A percentile compares a stretch with the other conserved stretches of the same genome.
These are phyloP conservation scores for Phengaris arion DNA, from an alignment of 2,888 invertebrate species.

Conservation along the genomic window DNA sequence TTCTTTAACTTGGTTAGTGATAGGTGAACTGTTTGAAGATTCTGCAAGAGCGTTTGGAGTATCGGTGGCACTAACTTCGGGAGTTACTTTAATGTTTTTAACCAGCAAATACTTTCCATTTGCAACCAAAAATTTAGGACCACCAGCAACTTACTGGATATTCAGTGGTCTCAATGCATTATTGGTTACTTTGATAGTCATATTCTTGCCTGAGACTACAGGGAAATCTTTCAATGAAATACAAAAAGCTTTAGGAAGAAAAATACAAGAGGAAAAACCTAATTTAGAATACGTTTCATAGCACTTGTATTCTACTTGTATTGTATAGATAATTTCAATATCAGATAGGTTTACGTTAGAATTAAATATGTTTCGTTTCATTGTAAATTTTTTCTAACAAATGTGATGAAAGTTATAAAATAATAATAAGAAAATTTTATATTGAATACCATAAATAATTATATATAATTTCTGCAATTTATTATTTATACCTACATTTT, in stretches of 20 bases:
- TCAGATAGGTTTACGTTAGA: neutral
- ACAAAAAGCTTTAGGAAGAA: conserved; percentile 36
- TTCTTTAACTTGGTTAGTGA: conserved; percentile 36
- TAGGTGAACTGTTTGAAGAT: neutral
- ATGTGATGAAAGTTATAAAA: too few species aligned
- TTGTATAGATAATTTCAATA: neutral
- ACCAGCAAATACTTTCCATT: conserved; percentile 40
- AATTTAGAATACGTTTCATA: neutral
- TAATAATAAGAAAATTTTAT: too few species aligned
- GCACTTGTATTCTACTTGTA: neutral
- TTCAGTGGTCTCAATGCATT: conserved; percentile 36
- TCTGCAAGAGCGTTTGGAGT: neutral
- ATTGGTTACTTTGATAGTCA: conserved; percentile 35
- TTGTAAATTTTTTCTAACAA: too few species aligned
- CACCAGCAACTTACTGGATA: conserved; percentile 42
- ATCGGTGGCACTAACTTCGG: neutral
- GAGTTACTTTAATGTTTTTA: neutral
- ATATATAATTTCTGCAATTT: too few species aligned
- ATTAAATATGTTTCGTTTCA: too few species aligned
- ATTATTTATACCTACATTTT: too few species aligned
- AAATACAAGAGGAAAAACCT: neutral
- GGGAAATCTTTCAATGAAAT: conserved; percentile 42
- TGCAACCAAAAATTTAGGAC: conserved; percentile 37
- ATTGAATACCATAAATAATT: too few species aligned
- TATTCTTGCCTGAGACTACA: conserved; percentile 44